A percentile compares a stretch with the other conserved stretches of the same genome.
Conservation (phyloP, 2,888 invertebrate species). For the Drosophila prostipennis region DNA sequence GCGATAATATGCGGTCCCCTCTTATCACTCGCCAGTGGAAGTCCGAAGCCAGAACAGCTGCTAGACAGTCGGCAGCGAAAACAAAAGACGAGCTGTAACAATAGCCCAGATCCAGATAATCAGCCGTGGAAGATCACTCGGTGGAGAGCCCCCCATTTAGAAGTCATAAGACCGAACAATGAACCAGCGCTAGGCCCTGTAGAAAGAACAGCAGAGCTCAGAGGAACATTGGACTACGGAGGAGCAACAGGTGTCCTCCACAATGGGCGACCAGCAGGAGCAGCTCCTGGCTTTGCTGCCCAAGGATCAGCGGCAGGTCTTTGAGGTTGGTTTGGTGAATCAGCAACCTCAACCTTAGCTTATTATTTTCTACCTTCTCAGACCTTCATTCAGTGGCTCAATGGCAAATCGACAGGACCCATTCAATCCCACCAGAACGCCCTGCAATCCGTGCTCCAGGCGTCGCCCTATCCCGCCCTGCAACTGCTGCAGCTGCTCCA, state of each 20-base stretch:
- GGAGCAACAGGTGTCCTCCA: conserved; percentile 48
- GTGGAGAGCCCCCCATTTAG: conserved; percentile 25
- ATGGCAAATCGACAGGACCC: conserved; percentile 22
- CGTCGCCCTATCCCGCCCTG: conserved; percentile 65
- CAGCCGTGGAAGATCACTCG: conserved; percentile 22
- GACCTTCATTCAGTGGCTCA: conserved; percentile 50
- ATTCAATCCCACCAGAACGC: conserved; percentile 33
- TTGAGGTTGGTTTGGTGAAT: conserved; percentile 52
- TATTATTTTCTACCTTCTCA: conserved; percentile 4
- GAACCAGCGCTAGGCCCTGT: conserved; percentile 15
- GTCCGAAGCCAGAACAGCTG: conserved; percentile 38
- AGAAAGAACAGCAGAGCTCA: conserved; percentile 4
- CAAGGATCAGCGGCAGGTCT: conserved; percentile 49
- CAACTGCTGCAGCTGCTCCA: conserved; percentile 58
- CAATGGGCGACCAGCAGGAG: conserved; percentile 22
- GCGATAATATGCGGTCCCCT: conserved; percentile 57
- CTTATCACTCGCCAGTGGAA: conserved; percentile 58
- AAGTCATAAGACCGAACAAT: conserved; percentile 27
- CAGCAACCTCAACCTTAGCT: not conserved
- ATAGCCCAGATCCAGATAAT: conserved; percentile 28
- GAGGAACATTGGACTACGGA: conserved; percentile 6
- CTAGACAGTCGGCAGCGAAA: conserved; percentile 16
- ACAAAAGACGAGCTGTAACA: conserved; percentile 26
- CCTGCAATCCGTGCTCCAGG: conserved; percentile 42
- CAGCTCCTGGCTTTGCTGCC: conserved; percentile 63